A percentile compares a stretch with the other conserved stretches of the same genome.
phyloP scores from a whole-genome alignment of 2,888 invertebrate genomes.

The Chironomus tentans region DNA sequence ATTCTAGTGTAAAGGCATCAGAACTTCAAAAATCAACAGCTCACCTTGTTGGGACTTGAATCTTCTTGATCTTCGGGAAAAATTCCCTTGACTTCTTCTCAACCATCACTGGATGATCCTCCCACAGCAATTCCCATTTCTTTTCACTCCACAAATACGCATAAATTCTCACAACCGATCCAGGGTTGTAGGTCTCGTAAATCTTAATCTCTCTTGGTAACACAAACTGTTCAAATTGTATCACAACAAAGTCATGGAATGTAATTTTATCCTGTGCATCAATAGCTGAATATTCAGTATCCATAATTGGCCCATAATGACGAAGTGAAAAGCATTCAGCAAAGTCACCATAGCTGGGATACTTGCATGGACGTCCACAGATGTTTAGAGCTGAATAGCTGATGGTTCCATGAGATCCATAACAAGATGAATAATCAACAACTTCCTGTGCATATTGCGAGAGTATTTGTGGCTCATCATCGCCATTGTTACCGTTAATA shows the following conservation, averaged over 20 bases:
- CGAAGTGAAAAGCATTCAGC: slow-evolving; percentile 42
- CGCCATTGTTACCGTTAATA: no score
- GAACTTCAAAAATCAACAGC: slow-evolving; percentile 24
- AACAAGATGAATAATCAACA: slow-evolving; percentile 78
- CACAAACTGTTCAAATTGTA: slow-evolving; percentile 40
- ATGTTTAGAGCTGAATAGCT: slow-evolving; percentile 83
- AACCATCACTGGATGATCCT: slow-evolving; percentile 55
- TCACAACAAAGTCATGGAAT: slow-evolving; percentile 64
- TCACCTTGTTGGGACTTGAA: slow-evolving; percentile 50
- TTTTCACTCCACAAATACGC: slow-evolving; percentile 44
- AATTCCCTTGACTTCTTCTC: slow-evolving; percentile 60
- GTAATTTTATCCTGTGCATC: slow-evolving; percentile 46
- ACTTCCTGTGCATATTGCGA: slow-evolving; percentile 74
- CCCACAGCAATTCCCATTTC: slow-evolving; percentile 69
- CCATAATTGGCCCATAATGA: slow-evolving; percentile 69
- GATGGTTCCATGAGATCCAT: slow-evolving; percentile 78
- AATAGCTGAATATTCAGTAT: slow-evolving; percentile 62
- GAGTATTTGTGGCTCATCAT: slow-evolving; percentile 34
- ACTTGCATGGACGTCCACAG: slow-evolving; percentile 72
- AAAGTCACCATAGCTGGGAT: slow-evolving; percentile 45
- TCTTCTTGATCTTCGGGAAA: slow-evolving; percentile 57
- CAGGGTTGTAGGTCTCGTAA: slow-evolving; percentile 81
- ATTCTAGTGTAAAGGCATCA: no score
- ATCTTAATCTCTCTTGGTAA: slow-evolving; percentile 50
- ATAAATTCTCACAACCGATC: slow-evolving; percentile 73